Evolutionary conservation across 2,113 vertebrate genomes (phyloP).

Genomic region (Ceyx margarethae): DNA sequence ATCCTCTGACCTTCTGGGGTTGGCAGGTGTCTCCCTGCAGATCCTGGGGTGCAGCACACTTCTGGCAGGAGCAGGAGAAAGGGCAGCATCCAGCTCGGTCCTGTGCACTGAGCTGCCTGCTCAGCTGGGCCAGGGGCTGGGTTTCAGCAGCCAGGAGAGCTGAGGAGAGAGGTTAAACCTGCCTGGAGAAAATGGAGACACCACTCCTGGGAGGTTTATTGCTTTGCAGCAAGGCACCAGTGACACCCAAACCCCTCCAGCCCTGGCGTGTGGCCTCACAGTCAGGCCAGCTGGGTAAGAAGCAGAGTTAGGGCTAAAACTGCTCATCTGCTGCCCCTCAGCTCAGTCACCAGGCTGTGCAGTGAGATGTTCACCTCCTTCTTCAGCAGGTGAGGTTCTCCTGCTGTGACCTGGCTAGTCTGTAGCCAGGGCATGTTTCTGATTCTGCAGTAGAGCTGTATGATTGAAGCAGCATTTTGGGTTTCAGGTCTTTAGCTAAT

Average conservation of each 20-base stretch:
- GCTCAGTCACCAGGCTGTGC: not conserved
- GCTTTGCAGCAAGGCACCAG: not conserved
- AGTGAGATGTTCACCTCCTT: not conserved
- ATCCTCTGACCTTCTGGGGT: not conserved
- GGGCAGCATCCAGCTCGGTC: not conserved
- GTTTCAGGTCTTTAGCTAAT: not conserved
- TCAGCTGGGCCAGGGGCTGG: not conserved
- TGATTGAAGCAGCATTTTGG: not conserved
- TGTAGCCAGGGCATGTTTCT: not conserved
- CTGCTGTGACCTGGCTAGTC: not conserved
- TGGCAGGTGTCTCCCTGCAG: fast-evolving
- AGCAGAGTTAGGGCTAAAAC: not conserved
- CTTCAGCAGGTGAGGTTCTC: not conserved
- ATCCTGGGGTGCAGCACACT: fast-evolving
- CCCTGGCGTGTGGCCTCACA: fast-evolving
- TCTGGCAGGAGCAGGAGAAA: not conserved
- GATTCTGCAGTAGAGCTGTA: not conserved
- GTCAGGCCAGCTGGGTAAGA: not conserved
- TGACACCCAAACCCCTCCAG: not conserved
- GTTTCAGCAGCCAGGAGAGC: not conserved
- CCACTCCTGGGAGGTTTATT: fast-evolving
- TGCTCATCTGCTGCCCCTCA: not conserved
- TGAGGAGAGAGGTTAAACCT: not conserved
- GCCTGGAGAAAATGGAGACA: not conserved
- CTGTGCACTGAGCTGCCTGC: fast-evolving